phyloP scores from a whole-genome alignment of 2,888 invertebrate genomes.

The Odontocerum albicorne region DNA sequence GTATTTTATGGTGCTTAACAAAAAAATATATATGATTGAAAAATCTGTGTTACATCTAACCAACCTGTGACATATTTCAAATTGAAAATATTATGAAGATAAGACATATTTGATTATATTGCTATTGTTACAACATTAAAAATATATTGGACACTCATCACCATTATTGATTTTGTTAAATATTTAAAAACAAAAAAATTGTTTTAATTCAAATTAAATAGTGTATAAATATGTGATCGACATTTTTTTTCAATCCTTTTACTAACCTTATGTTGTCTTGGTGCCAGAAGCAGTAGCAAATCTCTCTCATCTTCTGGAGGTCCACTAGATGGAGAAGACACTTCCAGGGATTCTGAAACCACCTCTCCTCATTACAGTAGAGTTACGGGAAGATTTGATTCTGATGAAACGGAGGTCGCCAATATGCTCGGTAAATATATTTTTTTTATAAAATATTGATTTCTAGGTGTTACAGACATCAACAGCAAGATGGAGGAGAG shows the following conservation, averaged over 20 bases:
- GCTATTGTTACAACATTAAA: no score
- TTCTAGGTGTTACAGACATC: no score
- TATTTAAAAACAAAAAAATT: neutral
- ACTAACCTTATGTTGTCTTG: neutral
- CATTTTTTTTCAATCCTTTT: neutral
- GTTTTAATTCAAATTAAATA: neutral
- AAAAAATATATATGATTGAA: no score
- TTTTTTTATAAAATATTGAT: no score
- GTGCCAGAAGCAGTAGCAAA: constrained; percentile 60
- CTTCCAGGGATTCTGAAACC: constrained; percentile 87
- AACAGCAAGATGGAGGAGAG: no score
- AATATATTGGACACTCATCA: no score
- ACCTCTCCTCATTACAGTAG: constrained; percentile 79
- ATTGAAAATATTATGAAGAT: no score
- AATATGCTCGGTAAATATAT: constrained; percentile 89
- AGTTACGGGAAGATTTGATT: constrained; percentile 83
- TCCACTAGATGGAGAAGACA: constrained; percentile 80
- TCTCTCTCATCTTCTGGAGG: constrained; percentile 56
- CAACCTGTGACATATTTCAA: no score
- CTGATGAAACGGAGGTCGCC: constrained; percentile 95
- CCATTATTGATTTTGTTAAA: neutral
- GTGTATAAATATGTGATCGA: neutral
- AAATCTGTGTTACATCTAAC: no score
- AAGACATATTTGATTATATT: no score
- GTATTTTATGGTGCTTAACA: no score